Conservation (phyloP, 1,140 invertebrate genomes). For the Scaptomyza pallida region DNA sequence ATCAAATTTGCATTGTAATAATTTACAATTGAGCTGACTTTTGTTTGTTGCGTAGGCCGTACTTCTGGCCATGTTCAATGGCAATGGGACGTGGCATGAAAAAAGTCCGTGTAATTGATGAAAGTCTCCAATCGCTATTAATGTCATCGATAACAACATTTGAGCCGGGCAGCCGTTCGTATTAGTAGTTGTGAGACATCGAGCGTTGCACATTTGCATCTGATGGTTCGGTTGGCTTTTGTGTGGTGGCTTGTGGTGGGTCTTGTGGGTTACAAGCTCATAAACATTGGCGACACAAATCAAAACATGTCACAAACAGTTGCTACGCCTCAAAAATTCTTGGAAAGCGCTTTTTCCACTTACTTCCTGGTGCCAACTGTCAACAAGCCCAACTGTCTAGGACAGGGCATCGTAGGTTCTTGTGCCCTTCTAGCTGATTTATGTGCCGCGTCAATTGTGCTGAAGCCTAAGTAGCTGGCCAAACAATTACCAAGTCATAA, state of each 20-base stretch:
- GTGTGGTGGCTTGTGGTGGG: constrained; percentile 3
- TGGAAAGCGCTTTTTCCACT: constrained; percentile 63
- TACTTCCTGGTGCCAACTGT: constrained; percentile 72
- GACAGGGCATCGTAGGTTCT: constrained; percentile 6
- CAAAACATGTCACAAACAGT: constrained; percentile 82
- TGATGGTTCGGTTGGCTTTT: constrained; percentile 13
- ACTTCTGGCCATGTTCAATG: constrained; percentile 34
- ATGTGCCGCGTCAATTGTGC: constrained; percentile 48
- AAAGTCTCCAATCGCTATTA: constrained; percentile 80
- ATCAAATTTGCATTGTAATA: constrained; percentile 81
- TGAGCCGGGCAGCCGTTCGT: constrained; percentile 20
- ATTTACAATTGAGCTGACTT: constrained; percentile 67
- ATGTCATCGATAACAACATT: constrained; percentile 77
- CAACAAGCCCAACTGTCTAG: constrained; percentile 29
- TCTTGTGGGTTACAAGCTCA: constrained; percentile 62
- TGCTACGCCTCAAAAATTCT: constrained; percentile 79
- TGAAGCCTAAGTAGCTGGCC: constrained; percentile 43
- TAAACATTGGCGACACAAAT: constrained; percentile 80
- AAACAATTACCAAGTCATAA: constrained; percentile 52
- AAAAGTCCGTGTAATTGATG: constrained; percentile 74
- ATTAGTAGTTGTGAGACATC: constrained; percentile 29
- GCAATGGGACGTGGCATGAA: constrained; percentile 12
- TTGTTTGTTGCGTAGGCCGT: constrained; percentile 60
- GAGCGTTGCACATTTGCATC: constrained; percentile 37
- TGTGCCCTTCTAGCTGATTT: constrained; percentile 53